Percentiles rank a stretch among this genome's conserved stretches.
Evolutionary conservation across 1,140 invertebrate genomes (phyloP).

Genomic region (Atta cephalotes): DNA sequence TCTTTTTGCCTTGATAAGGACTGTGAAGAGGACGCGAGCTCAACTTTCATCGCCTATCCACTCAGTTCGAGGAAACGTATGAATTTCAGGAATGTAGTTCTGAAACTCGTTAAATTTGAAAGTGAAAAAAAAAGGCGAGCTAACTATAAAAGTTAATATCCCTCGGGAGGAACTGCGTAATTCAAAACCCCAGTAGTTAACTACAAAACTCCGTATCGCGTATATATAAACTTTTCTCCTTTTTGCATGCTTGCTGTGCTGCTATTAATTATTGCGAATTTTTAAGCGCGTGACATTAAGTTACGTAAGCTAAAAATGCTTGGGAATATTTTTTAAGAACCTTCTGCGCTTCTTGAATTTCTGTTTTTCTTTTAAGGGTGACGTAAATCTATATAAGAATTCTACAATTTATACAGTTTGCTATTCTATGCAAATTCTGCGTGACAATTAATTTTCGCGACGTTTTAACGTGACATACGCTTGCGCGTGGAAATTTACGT

Average conservation of each 20-base stretch:
- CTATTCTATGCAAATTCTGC: constrained; percentile 4
- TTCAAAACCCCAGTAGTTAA: constrained; percentile 15
- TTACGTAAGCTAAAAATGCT: not conserved
- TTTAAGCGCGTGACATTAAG: not conserved
- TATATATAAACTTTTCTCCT: not conserved
- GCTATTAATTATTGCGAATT: constrained; percentile 22
- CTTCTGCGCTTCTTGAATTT: not conserved
- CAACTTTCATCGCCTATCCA: not conserved
- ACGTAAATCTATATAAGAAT: not conserved
- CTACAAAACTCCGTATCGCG: not conserved
- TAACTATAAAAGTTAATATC: constrained; percentile 39
- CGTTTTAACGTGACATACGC: not conserved
- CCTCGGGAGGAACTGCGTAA: not conserved
- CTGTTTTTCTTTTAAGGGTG: not conserved
- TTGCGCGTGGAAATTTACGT: not conserved
- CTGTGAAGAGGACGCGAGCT: not conserved
- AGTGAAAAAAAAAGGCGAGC: not conserved
- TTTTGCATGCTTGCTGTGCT: not conserved
- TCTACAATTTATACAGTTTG: not conserved
- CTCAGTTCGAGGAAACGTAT: constrained; percentile 24
- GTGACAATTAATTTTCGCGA: constrained; percentile 3
- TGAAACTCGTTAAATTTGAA: constrained; percentile 45
- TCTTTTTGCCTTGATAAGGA: not conserved
- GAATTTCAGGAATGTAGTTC: constrained; percentile 32
- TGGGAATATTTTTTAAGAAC: not conserved